Percentiles rank a stretch among this genome's conserved stretches.
Evolutionary conservation across 1,140 invertebrate genomes (phyloP).

Genomic region (Parapsyche elsis): DNA sequence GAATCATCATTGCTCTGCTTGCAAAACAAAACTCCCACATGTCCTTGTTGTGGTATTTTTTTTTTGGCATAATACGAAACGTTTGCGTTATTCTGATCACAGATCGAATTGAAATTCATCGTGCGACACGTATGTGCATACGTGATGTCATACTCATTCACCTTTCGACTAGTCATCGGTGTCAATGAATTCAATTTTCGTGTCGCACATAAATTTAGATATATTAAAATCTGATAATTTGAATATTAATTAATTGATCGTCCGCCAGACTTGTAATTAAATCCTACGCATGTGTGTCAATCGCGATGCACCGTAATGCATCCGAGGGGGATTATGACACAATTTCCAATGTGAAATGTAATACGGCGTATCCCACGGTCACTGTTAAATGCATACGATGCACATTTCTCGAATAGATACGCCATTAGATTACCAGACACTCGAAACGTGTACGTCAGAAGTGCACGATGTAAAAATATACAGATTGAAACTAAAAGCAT

Average conservation of each 20-base stretch:
- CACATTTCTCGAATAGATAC: not conserved
- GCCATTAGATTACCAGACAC: no score
- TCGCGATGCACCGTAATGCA: constrained; percentile 8
- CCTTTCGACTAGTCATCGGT: constrained; percentile 12
- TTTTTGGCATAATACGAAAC: not conserved
- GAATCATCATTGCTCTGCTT: not conserved
- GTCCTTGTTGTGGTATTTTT: not conserved
- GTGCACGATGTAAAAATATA: no score
- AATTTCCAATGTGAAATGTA: constrained; percentile 19
- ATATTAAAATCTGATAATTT: no score
- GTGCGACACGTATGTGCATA: not conserved
- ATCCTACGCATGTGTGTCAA: constrained; percentile 3
- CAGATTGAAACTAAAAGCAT: no score
- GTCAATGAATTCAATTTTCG: constrained; percentile 9
- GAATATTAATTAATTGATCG: not conserved
- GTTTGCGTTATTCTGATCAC: not conserved
- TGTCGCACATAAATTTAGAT: not conserved
- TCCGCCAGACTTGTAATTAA: constrained; percentile 8
- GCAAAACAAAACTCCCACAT: constrained; percentile 11
- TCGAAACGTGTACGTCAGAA: no score
- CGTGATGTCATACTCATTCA: constrained; percentile 9
- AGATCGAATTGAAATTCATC: constrained; percentile 13
- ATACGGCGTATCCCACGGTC: constrained; percentile 15
- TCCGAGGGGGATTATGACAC: constrained; percentile 10
- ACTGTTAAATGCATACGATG: constrained; percentile 15